A percentile compares a stretch with the other conserved stretches of the same genome.
These are phyloP conservation scores for Phaonia tiefii DNA, from an alignment of 2,888 invertebrate genomes.

Conservation along the genomic window DNA sequence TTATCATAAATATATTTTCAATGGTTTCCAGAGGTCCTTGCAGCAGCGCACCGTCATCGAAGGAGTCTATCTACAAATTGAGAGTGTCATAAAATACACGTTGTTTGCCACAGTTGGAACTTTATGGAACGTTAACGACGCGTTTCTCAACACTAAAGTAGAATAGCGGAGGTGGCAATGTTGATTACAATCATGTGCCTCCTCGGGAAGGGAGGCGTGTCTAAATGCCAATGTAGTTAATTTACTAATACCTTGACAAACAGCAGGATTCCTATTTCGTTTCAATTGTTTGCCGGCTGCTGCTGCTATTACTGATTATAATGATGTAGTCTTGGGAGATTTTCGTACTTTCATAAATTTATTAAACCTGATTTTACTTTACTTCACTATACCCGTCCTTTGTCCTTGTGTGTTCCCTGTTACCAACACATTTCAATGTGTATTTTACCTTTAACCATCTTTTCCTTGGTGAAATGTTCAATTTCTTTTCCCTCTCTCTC, in stretches of 20 bases:
- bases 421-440: constrained; percentile 6
- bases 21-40: constrained; percentile 6
- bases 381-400: not conserved
- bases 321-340: constrained; percentile 3
- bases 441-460: not conserved
- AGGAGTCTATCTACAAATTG: not conserved
- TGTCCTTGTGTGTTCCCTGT: not conserved
- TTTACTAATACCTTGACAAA: constrained; percentile 30
- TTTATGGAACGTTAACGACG: too few species aligned
- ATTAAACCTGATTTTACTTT: constrained; percentile 24
- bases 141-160: not conserved
- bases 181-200: not conserved
- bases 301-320: not conserved
- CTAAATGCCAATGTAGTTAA: constrained; percentile 49
- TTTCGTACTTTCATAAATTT: constrained; percentile 21
- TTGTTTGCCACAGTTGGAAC: not conserved
- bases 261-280: not conserved
- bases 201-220: constrained; percentile 14
- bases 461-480: not conserved
- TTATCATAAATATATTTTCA: constrained; percentile 24
- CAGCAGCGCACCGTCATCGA: not conserved
- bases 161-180: too few species aligned
- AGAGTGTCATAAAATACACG: constrained; percentile 19
- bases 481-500: not conserved
- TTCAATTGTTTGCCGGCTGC: not conserved